Evolutionary conservation across 2,888 invertebrate genomes (phyloP), one percentile per base, ranked within the genome.

Genomic region (Erebia ligea): DNA sequence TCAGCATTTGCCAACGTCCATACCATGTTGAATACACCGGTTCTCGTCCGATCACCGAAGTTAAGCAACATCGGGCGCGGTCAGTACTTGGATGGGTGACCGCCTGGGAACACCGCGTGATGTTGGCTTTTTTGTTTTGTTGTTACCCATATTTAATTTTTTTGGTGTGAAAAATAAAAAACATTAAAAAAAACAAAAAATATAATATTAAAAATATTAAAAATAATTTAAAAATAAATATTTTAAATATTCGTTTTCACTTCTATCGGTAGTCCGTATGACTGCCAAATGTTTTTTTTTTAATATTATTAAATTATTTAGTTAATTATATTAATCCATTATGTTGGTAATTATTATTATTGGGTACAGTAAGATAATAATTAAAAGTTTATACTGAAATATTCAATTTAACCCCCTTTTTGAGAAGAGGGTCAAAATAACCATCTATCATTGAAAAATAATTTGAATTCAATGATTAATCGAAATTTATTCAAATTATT

Each of bases 21-120:
- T 82, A 82, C 82, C 79, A 82, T 76, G 80, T 80, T 82, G 82
- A 82, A 82, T 70, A 80, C 82, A 83, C 81, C 83, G 83, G 76
- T 77, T 84, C 84, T 83, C 84, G 83, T 83, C 83, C 81, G 84
- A 84, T 83, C 83, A 83, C 84, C 82, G 83, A 82, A 82, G 80
- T 82, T 81, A 82, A 83, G 81, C 81, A 84, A 81, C 80, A 78
- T 83, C 81, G 82, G 84, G 84, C 82, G 82, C 76, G 79, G 81
- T 82, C 80, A 83, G 81, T 82, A 81, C 85, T 84, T 85, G 84
- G 85, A 86, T 84, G 83, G 84, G 83, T 84, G 82, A 84, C 83
- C 84, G 83, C 84, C 82, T 84, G 83, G 84, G 83, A 84, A 84
- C 82, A 84, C 83, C 81, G 76, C 82, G 84, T 83, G 81, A 78